Evolutionary conservation across 2,888 invertebrate species (phyloP).

Genomic region (Maniola hyperantus): DNA sequence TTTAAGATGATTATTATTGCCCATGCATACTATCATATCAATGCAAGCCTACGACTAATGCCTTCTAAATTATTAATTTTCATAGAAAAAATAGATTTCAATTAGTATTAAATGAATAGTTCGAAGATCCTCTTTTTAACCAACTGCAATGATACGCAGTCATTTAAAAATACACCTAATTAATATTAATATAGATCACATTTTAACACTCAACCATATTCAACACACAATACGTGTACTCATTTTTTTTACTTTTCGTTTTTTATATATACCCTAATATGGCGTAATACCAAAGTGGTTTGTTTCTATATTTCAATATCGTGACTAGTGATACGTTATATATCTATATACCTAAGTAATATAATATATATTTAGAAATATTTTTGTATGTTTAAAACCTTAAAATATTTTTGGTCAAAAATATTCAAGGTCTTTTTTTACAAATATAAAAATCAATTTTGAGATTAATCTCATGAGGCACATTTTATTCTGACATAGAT

Average conservation of each 20-base stretch:
- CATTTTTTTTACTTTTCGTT: conserved; percentile 43
- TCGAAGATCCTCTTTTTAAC: conserved; percentile 15
- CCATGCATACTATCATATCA: conserved; percentile 8
- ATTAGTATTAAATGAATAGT: conserved; percentile 24
- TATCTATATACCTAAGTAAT: conserved; percentile 44
- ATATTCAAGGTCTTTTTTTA: conserved; percentile 51
- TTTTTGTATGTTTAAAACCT: conserved; percentile 40
- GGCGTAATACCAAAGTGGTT: conserved; percentile 53
- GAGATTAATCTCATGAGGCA: conserved; percentile 49
- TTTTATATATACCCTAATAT: conserved; percentile 49
- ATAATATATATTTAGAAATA: conserved; percentile 15
- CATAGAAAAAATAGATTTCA: conserved; percentile 23
- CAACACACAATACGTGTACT: conserved; percentile 48
- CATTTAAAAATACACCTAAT: conserved; percentile 48
- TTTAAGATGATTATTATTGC: conserved; percentile 30
- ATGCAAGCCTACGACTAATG: conserved; percentile 35
- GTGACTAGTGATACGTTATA: conserved; percentile 66
- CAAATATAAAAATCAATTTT: conserved; percentile 40
- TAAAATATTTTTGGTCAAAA: conserved; percentile 59
- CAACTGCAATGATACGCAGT: conserved; percentile 18
- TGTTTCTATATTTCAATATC: conserved; percentile 45
- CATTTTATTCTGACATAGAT: conserved; percentile 29
- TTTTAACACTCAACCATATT: conserved; percentile 55
- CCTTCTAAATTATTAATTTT: conserved; percentile 38
- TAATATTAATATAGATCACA: conserved; percentile 69